Evolutionary conservation across 2,113 vertebrate genomes (phyloP), one percentile per base, ranked within the genome.

Genomic region (Microcebus lehilahytsara): DNA sequence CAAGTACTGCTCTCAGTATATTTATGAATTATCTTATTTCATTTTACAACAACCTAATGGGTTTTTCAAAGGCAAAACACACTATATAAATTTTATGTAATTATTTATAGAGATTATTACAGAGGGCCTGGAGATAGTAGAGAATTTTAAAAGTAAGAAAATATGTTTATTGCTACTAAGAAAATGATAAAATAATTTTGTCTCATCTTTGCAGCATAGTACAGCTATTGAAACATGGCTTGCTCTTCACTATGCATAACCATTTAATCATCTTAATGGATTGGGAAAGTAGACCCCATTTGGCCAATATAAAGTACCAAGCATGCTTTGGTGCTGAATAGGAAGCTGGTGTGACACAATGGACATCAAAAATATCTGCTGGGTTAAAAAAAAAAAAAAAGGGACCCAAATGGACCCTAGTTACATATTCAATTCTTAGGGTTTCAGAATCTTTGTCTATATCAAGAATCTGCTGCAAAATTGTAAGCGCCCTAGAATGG

Each of bases 21-120:
- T 66, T 89, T 78, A 62, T 81, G 14, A 89, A 87, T 80, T 95
- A 56, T n/a, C 2, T 81, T 84, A 49, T 77, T 90, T 77, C 30
- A 42, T 72, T 88, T 71, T 78, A 80, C 12, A 83, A 83, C 19
- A 90, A 67, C 17, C 4, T 22, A 75, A 14, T 93, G 22, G 2
- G 22, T 40, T 86, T 94, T 96, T 97, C 23, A 77, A 93, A 86
- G 58, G 27, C n/a, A 93, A 92, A 97, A 58, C 42, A 49, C 5
- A 51, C 25, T 80, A 40, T 71, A 60, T 78, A 58, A 51, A 86
- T 92, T 95, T 94, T 67, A 90, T 66, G 56, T 85, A 77, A 91
- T 93, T 97, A 80, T 91, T 94, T 86, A 72, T 53, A 40, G 20
- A 92, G 20, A 91, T 74, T 93, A 60, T 81, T 93, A 78, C 37